Evolutionary conservation across 2,797 vertebrate species (phyloP).

Genomic region (Kryptolebias ocellatus): DNA sequence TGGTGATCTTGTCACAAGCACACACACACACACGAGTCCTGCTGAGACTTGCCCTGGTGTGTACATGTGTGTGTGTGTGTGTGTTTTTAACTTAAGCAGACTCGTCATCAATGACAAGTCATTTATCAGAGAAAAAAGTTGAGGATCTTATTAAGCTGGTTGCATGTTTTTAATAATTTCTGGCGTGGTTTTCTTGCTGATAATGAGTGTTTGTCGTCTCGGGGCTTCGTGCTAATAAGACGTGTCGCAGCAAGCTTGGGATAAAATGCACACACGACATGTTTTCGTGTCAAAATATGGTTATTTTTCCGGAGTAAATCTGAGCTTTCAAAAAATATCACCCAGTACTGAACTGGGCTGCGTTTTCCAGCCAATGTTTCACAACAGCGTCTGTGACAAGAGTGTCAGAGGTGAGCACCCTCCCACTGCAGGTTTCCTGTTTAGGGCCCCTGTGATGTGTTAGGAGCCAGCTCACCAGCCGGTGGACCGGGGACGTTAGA

Average conservation of each 20-base stretch:
- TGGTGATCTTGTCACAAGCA: conserved; percentile 52
- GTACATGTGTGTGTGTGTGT: neutral
- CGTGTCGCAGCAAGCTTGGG: neutral
- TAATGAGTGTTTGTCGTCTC: conserved; percentile 9
- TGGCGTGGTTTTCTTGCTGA: conserved; percentile 5
- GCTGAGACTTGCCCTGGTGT: conserved; percentile 62
- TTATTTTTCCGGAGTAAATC: conserved; percentile 37
- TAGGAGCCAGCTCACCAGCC: conserved; percentile 21
- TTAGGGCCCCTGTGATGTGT: conserved; percentile 40
- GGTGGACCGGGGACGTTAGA: neutral
- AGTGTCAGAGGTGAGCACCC: conserved; percentile 70
- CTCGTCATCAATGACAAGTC: conserved; percentile 31
- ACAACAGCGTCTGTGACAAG: conserved; percentile 51
- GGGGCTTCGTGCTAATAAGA: conserved; percentile 15
- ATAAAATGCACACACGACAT: conserved; percentile 12
- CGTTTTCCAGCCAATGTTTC: conserved; percentile 68
- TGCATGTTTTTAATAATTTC: neutral
- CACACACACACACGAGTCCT: conserved; percentile 29
- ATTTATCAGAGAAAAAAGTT: conserved; percentile 32
- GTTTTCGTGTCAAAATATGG: conserved; percentile 15
- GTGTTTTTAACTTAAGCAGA: conserved; percentile 17
- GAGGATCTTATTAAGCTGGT: conserved; percentile 8
- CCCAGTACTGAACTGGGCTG: conserved; percentile 54
- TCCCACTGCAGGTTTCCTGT: conserved; percentile 72
- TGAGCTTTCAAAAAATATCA: conserved; percentile 51